Base-by-base conservation (phyloP, 1,140 invertebrate species). In the honey bee (Apis mellifera) region DNA sequence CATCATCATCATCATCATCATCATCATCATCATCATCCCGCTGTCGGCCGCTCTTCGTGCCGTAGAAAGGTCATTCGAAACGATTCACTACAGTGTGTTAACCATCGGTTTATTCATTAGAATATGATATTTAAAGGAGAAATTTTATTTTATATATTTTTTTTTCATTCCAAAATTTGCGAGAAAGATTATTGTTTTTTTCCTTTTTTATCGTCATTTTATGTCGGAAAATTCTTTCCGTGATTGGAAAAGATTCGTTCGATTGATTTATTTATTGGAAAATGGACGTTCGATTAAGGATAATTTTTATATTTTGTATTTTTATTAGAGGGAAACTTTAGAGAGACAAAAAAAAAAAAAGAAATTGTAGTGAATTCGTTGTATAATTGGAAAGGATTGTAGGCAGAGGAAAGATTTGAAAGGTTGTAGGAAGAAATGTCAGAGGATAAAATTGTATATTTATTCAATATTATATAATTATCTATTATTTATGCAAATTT, bases 21-120 rank as follows among this genome's bases (percentile, higher is more conserved):
- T 79, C 86, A 54, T 87, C 73, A 62, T 83, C 73, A 62, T 83
- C 75, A 50, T 85, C n/a, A 26, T 62, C 86, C 57, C 60, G 64
- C 74, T 78, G 81, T 54, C 77, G 76, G 60, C 57, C 69, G 57
- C 50, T 42, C 70, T 89, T 85, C 68, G 69, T 55, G 71, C 48
- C 9, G 48, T 48, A 72, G 73, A 89, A 89, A 89, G 86, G 87
- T 89, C 86, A 89, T 72, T 78, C 78, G 57, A 50, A 26, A 82
- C 48, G 72, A 21, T 54, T 55, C 59, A 72, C 62, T 69, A 17
- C 69, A 50, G 66, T 50, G 50, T 65, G 42, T 57, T 7, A 72
- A 54, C 26, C 0, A 11, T 9, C 19, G 64, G 50, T 62, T 64
- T 21, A 60, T 76, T 81, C 70, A 12, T 73, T 55, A 71, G 23